Conservation (phyloP, 2,113 vertebrate genomes). For the Chrysochloris asiatica region DNA sequence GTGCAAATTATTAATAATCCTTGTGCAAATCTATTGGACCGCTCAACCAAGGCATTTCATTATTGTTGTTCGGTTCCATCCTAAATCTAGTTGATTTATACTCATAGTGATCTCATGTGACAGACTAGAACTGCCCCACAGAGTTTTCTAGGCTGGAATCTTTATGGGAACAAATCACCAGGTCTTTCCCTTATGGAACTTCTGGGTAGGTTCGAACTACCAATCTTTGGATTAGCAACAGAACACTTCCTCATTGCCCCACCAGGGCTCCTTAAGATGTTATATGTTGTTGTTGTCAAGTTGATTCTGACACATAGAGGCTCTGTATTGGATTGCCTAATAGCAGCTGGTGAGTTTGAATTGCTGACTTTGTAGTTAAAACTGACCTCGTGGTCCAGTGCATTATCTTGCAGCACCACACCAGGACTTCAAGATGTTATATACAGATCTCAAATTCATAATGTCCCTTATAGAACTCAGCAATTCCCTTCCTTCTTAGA, state of each 20-base stretch:
- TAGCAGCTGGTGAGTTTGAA: too few relatives aligned
- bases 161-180: neutral
- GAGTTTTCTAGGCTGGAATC: neutral
- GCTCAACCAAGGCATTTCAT: neutral
- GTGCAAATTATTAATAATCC: neutral
- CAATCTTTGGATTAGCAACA: neutral
- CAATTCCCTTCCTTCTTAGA: neutral
- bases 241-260: neutral
- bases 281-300: neutral
- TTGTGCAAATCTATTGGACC: neutral
- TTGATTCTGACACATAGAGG: too few relatives aligned
- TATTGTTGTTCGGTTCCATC: neutral
- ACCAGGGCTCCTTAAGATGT: neutral
- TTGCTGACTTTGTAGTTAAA: too few relatives aligned
- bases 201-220: neutral
- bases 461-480: neutral
- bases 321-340: too few relatives aligned
- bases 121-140: neutral
- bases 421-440: neutral
- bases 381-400: too few relatives aligned
- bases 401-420: too few relatives aligned
- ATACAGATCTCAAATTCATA: neutral
- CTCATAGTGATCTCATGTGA: neutral
- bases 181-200: neutral
- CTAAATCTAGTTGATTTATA: neutral